phyloP scores from a whole-genome alignment of 2,797 vertebrate species.

The Ptychadena robeensis region DNA sequence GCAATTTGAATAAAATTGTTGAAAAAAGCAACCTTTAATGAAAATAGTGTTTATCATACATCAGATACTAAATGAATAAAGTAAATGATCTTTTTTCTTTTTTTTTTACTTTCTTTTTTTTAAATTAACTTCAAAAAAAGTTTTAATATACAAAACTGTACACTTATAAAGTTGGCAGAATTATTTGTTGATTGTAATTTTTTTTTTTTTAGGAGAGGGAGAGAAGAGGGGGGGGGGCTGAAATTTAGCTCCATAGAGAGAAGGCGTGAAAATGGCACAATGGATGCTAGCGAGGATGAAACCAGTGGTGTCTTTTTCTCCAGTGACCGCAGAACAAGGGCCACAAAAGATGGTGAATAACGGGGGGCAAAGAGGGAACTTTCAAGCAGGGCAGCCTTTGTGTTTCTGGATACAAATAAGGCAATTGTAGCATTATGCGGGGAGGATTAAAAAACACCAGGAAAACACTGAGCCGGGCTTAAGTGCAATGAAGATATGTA shows the following conservation, averaged over 20 bases:
- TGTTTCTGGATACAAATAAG: background rate
- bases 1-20: conserved; percentile 95
- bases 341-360: background rate
- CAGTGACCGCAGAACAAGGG: background rate
- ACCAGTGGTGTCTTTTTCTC: background rate
- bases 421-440: background rate
- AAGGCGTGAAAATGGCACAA: conserved; percentile 62
- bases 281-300: conserved; percentile 16
- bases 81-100: conserved; percentile 86
- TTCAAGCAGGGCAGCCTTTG: background rate
- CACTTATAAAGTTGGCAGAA: conserved; percentile 92
- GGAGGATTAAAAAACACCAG: background rate
- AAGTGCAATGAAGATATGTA: background rate
- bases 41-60: conserved; percentile 95
- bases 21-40: conserved; percentile 94
- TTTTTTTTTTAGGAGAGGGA: background rate
- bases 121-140: conserved; percentile 94
- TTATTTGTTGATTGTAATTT: conserved; percentile 74
- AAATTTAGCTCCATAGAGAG: conserved; percentile 65
- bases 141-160: conserved; percentile 98
- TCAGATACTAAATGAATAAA: conserved; percentile 96
- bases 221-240: conserved; percentile 63
- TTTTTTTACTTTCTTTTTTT: conserved; percentile 66
- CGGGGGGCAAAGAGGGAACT: background rate
- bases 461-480: background rate